Percentiles rank a stretch among this genome's conserved stretches.
Evolutionary conservation across 1,140 invertebrate species (phyloP).

Genomic region (Caenorhabditis latens): DNA sequence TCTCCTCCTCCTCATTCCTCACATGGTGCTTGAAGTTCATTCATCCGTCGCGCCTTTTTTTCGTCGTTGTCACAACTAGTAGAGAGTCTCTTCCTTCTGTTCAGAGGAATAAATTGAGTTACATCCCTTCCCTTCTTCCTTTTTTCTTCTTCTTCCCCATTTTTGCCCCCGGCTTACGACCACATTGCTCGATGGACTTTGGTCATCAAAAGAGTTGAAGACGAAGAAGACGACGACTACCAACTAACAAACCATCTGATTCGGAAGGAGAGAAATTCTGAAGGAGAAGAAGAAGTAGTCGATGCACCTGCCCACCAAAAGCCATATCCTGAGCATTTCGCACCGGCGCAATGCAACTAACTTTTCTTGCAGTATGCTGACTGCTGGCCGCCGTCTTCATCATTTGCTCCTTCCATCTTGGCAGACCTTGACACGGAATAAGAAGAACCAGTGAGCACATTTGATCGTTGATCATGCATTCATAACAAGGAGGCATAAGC

Average conservation of each 20-base stretch:
- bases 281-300: neutral
- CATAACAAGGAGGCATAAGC: slow-evolving; percentile 17
- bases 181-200: slow-evolving; percentile 48
- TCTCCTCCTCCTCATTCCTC: neutral
- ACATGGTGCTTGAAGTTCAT: slow-evolving; percentile 45
- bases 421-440: slow-evolving; percentile 19
- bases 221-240: neutral
- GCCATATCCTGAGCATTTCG: slow-evolving; percentile 2
- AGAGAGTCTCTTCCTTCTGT: slow-evolving; percentile 48
- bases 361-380: slow-evolving; percentile 6
- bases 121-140: neutral
- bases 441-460: slow-evolving; percentile 42
- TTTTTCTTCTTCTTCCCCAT: neutral
- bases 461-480: slow-evolving; percentile 50
- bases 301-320: slow-evolving; percentile 46
- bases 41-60: slow-evolving; percentile 26
- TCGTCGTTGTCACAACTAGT: neutral
- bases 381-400: neutral
- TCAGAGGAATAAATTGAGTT: slow-evolving; percentile 50
- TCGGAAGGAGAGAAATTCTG: neutral
- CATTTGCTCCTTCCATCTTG: slow-evolving; percentile 2
- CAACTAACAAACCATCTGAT: slow-evolving; percentile 51
- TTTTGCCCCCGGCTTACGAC: slow-evolving; percentile 33
- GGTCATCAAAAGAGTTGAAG: slow-evolving; percentile 14
- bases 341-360: neutral